A percentile compares a stretch with the other conserved stretches of the same genome.
phyloP scores from a whole-genome alignment of 1,140 invertebrate genomes.

The Atta colombica region DNA sequence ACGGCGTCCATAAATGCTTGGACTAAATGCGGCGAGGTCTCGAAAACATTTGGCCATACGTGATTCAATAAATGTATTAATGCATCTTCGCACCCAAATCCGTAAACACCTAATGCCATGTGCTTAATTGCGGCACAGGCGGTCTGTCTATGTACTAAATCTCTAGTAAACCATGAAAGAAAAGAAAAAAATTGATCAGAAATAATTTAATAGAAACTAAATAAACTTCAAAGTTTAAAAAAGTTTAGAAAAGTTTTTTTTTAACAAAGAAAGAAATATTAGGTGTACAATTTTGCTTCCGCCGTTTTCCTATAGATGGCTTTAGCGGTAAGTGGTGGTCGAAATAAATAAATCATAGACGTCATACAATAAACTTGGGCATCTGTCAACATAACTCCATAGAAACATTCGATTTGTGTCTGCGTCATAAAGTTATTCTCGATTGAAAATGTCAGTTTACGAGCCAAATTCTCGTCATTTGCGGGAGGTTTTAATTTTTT shows the following conservation, averaged over 20 bases:
- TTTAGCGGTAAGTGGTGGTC: no score
- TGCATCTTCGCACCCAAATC: slow-evolving; percentile 99
- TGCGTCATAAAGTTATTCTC: no score
- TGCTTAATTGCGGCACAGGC: slow-evolving; percentile 99
- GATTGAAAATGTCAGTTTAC: no score
- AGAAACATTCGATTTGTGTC: no score
- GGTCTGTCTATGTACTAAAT: slow-evolving; percentile 99
- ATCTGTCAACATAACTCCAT: no score
- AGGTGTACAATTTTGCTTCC: no score
- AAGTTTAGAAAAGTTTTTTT: not conserved
- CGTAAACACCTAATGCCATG: slow-evolving; percentile 99
- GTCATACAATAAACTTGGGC: no score
- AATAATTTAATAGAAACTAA: slow-evolving; percentile 21
- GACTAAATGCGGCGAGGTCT: slow-evolving; percentile 99
- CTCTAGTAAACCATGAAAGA: slow-evolving; percentile 87
- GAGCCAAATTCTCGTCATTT: no score
- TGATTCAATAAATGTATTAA: slow-evolving; percentile 98
- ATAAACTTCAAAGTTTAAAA: not conserved
- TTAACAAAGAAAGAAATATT: not conserved
- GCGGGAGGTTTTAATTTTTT: no score
- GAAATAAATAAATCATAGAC: no score
- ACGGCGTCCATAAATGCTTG: slow-evolving; percentile 99
- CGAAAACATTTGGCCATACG: slow-evolving; percentile 99
- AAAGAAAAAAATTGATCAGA: not conserved
- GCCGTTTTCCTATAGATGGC: no score